Evolutionary conservation across 2,113 vertebrate species (phyloP).

Genomic region (Cyanistes caeruleus): DNA sequence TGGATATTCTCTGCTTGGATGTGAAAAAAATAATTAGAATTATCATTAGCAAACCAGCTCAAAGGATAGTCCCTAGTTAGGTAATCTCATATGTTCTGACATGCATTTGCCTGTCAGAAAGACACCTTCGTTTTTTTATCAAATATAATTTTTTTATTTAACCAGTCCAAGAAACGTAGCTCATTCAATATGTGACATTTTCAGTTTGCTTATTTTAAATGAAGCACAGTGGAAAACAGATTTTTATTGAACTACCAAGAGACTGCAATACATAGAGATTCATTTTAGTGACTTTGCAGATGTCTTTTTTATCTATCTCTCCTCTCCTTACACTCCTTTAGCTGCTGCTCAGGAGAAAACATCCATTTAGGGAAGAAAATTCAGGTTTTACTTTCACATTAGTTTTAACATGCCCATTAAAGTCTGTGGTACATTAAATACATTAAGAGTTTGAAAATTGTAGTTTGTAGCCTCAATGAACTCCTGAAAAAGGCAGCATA

Average conservation of each 20-base stretch:
- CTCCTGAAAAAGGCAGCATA: slow-evolving; percentile 9
- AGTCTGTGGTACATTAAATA: not conserved
- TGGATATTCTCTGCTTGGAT: slow-evolving; percentile 25
- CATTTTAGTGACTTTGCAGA: not conserved
- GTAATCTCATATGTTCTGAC: not conserved
- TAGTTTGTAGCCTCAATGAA: slow-evolving; percentile 18
- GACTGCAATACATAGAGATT: not conserved
- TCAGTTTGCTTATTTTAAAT: slow-evolving; percentile 4
- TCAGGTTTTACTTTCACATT: not conserved
- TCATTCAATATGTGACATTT: not conserved
- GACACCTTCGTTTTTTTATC: slow-evolving; percentile 6
- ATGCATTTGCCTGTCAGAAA: not conserved
- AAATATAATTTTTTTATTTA: slow-evolving; percentile 34
- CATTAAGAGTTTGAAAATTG: slow-evolving; percentile 45
- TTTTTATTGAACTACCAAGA: not conserved
- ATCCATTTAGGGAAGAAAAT: not conserved
- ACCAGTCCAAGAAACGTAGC: not conserved
- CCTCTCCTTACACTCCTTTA: not conserved
- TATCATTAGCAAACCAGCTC: not conserved
- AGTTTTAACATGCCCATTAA: slow-evolving; percentile 31
- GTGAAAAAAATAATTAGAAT: slow-evolving; percentile 29
- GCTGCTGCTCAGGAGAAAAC: not conserved
- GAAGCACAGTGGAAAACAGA: not conserved
- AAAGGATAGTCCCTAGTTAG: not conserved
- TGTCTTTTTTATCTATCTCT: not conserved